Conservation (phyloP, 2,888 invertebrate genomes). For the Chymomyza procnemis region DNA sequence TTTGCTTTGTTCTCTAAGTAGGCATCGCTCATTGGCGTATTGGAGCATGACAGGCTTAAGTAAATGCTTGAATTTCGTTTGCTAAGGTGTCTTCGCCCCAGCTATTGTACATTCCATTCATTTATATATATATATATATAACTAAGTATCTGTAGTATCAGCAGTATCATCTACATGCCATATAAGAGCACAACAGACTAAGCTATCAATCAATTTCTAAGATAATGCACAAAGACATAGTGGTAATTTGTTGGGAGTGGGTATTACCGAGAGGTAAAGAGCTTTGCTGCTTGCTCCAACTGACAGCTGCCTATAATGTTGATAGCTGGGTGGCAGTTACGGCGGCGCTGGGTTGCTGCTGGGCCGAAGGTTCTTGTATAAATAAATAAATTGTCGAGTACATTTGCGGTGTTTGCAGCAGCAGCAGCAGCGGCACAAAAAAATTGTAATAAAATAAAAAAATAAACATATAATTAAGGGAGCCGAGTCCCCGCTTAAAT, state of each 20-base stretch:
- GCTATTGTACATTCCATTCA: neutral
- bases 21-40: slow-evolving; percentile 35
- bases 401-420: slow-evolving; percentile 1
- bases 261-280: slow-evolving; percentile 28
- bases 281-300: neutral
- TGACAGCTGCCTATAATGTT: slow-evolving; percentile 2
- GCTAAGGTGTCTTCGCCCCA: slow-evolving; percentile 37
- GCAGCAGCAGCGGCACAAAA: neutral
- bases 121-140: slow-evolving; percentile 6
- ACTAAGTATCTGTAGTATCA: slow-evolving; percentile 4
- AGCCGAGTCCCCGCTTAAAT: slow-evolving; percentile 25
- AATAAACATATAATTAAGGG: slow-evolving; percentile 34
- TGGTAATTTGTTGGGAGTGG: slow-evolving; percentile 36
- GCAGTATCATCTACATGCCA: neutral
- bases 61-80: slow-evolving; percentile 53
- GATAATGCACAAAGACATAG: slow-evolving; percentile 50
- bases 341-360: neutral
- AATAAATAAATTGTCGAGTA: slow-evolving; percentile 30
- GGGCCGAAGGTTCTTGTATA: slow-evolving; percentile 33
- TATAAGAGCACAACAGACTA: neutral
- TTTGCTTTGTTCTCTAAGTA: slow-evolving; percentile 13
- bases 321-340: slow-evolving; percentile 9
- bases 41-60: slow-evolving; percentile 18
- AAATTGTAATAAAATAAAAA: slow-evolving; percentile 15
- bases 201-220: slow-evolving; percentile 62